Base-by-base conservation (phyloP, 2,797 vertebrate genomes). In the Hoplostethus atlanticus region DNA sequence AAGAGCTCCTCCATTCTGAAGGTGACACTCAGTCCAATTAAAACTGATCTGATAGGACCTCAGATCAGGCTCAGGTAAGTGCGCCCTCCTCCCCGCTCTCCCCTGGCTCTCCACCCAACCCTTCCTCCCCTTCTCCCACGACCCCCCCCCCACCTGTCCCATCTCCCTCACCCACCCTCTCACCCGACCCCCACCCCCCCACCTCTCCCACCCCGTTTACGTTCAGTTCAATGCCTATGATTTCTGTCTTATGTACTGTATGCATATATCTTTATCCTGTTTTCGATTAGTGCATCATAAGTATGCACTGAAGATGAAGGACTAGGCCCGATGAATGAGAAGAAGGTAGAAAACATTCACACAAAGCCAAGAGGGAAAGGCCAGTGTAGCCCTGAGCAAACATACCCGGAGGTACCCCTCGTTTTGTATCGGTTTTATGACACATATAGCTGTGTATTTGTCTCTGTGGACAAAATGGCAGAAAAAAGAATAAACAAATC, bases 21-120 rank as follows among this genome's bases (percentile, higher is more conserved):
- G 98, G 98, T 99, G 98, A 99, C 98, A 99, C 97, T 98, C 98
- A 99, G 98, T 99, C 98, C 98, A 99, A 98, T 99, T 99, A 99
- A 99, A 99, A 99, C 98, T 99, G 97, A 99, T 99, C 98, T 99
- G 98, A 98, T 99, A 98, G 97, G 98, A 98, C 98, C 98, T 99
- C 98, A 99, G 97, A 99, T 99, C 98, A 97, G 97, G 94, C 96
- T 96, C 97, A 95, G 94, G 95, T 96, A 95, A 95, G 95, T 95
- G 93, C 87, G 91, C 90, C 90, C 88, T 92, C 89, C 96, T 96
- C 96, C 96, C 94, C 95, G 87, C 96, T 88, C 79, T 84, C 75
- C 88, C 86, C 86, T 91, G 92, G 90, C 88, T 93, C 88, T 89
- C 71, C 85, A 87, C 72, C 59, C 42, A 67, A 52, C 94, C 87